These are phyloP conservation scores for Magallana gigas DNA, from an alignment of 1,140 invertebrate species.

Conservation along the genomic window DNA sequence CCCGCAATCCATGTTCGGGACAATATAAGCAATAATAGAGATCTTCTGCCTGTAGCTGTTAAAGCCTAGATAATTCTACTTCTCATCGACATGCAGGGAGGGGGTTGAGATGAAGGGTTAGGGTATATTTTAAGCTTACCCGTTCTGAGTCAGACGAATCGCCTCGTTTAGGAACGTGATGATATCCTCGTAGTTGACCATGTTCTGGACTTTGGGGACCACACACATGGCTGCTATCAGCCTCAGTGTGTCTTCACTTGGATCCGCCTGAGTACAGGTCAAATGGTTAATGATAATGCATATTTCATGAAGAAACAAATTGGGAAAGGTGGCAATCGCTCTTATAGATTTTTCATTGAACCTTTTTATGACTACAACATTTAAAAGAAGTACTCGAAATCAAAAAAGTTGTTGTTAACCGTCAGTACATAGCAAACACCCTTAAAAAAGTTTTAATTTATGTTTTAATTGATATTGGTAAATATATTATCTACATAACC, in stretches of 20 bases:
- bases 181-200: conserved; percentile 50
- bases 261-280: conserved; percentile 24
- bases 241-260: conserved; percentile 30
- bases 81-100: background rate
- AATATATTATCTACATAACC: too few species aligned
- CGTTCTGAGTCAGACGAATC: conserved; percentile 42
- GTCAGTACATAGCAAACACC: too few species aligned
- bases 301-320: too few species aligned
- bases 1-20: background rate
- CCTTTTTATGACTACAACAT: too few species aligned
- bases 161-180: conserved; percentile 42
- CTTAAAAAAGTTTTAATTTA: too few species aligned
- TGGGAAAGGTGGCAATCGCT: too few species aligned
- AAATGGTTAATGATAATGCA: background rate
- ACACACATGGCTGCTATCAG: conserved; percentile 45
- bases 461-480: too few species aligned
- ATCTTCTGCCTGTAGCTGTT: background rate
- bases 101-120: background rate
- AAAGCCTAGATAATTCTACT: background rate
- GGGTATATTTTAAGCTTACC: conserved; percentile 26
- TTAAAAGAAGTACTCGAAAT: too few species aligned
- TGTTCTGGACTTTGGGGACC: conserved; percentile 39
- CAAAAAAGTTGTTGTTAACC: too few species aligned
- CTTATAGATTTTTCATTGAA: too few species aligned
- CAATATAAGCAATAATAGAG: background rate